Evolutionary conservation across 1,140 invertebrate genomes (phyloP), one percentile per base, ranked within the genome.

Genomic region (Araneus ventricosus): DNA sequence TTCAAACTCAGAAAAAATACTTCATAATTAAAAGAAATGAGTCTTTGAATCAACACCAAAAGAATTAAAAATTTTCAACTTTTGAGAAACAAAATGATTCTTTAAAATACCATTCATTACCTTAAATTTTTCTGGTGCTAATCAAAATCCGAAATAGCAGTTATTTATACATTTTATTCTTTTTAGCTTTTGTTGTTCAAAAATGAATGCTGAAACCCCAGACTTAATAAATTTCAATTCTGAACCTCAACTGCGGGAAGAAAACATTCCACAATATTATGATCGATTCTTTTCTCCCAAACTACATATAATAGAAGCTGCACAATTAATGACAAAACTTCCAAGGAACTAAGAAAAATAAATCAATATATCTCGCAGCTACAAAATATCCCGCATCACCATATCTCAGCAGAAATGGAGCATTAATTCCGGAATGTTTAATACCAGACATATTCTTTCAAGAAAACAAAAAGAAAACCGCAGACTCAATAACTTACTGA

Each of bases 401-500:
- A 75, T 75, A 27, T 75, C 30, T 75, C 34, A 75, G 17, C 30
- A 61, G 84, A 57, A 41, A 8, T 61, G 45, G 59, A 86, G 84
- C 41, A 86, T 37, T 86, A 61, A 61, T 86, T 86, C 57, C 30
- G 52, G 57, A 86, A 86, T 86, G 84, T 86, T 86, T 86, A 61
- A 86, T 86, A 61, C 57, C 57, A 61, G 84, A 61, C 70, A 30
- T 6, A 59, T 61, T 61, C 57, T 61, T 86, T 7, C 45, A 22
- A 59, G 30, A 86, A 34, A 86, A 45, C 30, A 85, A 45, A 37
- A 61, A 84, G 24, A 84, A 45, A 84, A 84, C 10, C n/a, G 20
- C 20, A 22, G 84, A 57, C 57, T 61, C 84, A 86, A 86, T 86
- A 86, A 61, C 57, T 59, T 86, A 61, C 30, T 14, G 52, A 86